A percentile compares a stretch with the other conserved stretches of the same genome.
phyloP scores from a whole-genome alignment of 2,113 vertebrate species.

The Eulacestoma nigropectus region DNA sequence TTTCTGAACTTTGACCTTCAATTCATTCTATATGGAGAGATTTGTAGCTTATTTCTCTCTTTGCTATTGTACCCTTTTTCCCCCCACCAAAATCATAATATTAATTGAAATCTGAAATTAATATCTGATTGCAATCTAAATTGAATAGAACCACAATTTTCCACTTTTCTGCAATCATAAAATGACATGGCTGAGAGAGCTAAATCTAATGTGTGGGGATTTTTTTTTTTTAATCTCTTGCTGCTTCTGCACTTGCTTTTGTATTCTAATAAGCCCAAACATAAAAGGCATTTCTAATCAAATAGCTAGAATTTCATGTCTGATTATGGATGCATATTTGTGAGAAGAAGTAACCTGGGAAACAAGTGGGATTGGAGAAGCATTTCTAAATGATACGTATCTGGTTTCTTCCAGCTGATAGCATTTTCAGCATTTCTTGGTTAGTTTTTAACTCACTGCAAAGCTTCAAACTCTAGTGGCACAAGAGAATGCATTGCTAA shows the following conservation, averaged over 20 bases:
- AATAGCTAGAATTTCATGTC: conserved; percentile 18
- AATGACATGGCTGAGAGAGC: conserved; percentile 31
- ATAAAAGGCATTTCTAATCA: not conserved
- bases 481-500: not conserved
- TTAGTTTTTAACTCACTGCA: not conserved
- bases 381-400: conserved; percentile 2
- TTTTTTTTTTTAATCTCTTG: not conserved
- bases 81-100: conserved; percentile 13
- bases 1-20: conserved; percentile 26
- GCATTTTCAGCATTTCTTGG: not conserved
- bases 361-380: not conserved
- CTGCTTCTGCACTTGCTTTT: conserved; percentile 12
- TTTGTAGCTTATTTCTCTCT: not conserved
- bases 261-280: conserved; percentile 20
- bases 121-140: conserved; percentile 67
- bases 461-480: not conserved
- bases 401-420: not conserved
- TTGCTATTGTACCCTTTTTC: not conserved
- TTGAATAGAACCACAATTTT: conserved; percentile 32
- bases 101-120: conserved; percentile 67
- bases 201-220: not conserved
- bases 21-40: not conserved
- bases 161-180: conserved; percentile 17
- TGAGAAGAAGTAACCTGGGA: conserved; percentile 32
- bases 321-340: conserved; percentile 17